Base-by-base conservation (phyloP, 2,888 invertebrate genomes). In the Boloria euphrosyne region DNA sequence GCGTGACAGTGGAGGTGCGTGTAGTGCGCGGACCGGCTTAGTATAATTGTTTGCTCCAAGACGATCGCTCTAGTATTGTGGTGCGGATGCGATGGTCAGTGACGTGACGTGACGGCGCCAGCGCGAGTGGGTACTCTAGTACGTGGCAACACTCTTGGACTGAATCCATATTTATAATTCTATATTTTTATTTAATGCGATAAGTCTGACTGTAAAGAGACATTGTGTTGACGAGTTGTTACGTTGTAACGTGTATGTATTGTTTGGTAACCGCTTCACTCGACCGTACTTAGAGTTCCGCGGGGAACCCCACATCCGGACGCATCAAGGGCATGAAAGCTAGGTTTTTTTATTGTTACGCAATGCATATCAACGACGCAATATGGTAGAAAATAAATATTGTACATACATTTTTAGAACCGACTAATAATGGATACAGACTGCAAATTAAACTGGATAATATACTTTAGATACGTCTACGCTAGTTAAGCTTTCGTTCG, bases 281-380 rank as follows among this genome's bases (percentile, higher is more conserved):
- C 83, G 85, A 88, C 86, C 82, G 89, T 89, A 90, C 89, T 89
- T 88, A 88, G 86, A 79, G 78, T 80, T 80, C 81, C 79, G 81
- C 73, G 78, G 70, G 82, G 74, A 71, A 76, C 80, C 76, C 78
- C 79, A 78, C 83, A 81, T 76, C 84, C 83, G 84, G 85, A 83
- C 80, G 84, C 86, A 81, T 83, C 82, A 76, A 82, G 80, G 86
- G 87, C 89, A 86, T 87, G 81, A 85, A 86, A 89, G 90, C 90
- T 89, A 89, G 81, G 87, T 90, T 90, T 90, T 90, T 90, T 90
- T 91, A 90, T 91, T 91, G 92, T 91, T 91, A 90, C 92, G 92
- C 92, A 86, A 92, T 91, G 92, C 92, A 91, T 92, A 92, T 92
- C 92, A 90, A 87, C 89, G 85, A 92, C 92, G 92, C 92, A 92